Evolutionary conservation across 2,888 invertebrate species (phyloP).

Genomic region (Oxyscelio sp.): DNA sequence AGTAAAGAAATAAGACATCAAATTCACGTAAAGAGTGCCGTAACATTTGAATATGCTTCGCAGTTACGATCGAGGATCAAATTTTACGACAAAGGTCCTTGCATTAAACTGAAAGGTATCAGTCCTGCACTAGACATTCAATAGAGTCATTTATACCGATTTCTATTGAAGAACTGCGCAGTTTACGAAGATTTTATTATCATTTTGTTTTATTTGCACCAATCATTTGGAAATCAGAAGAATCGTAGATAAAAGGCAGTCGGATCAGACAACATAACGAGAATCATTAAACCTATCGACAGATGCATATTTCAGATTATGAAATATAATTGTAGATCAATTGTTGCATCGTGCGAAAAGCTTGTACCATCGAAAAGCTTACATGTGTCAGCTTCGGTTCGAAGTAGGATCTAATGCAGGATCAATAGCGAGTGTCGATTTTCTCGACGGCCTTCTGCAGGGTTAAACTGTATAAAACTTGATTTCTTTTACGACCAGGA

Average conservation of each 20-base stretch:
- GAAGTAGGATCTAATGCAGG: constrained; percentile 69
- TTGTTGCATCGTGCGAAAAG: constrained; percentile 49
- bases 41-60: constrained; percentile 67
- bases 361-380: constrained; percentile 63
- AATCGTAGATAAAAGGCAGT: constrained; percentile 47
- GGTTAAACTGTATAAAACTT: constrained; percentile 61
- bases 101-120: constrained; percentile 52
- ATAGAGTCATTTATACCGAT: constrained; percentile 62
- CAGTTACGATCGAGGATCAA: constrained; percentile 60
- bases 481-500: constrained; percentile 73
- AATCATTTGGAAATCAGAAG: constrained; percentile 38
- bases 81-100: constrained; percentile 56
- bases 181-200: constrained; percentile 63
- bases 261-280: constrained; percentile 34
- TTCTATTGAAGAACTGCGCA: constrained; percentile 38
- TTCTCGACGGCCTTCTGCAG: constrained; percentile 33
- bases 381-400: constrained; percentile 46
- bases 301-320: constrained; percentile 36
- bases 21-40: constrained; percentile 56
- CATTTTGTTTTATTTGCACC: constrained; percentile 55
- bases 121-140: constrained; percentile 58
- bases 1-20: constrained; percentile 56
- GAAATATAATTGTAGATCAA: constrained; percentile 34
- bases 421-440: constrained; percentile 76
- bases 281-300: constrained; percentile 39